These are phyloP conservation scores for Reticulitermes speratus DNA, from an alignment of 1,140 invertebrate genomes.

Conservation along the genomic window DNA sequence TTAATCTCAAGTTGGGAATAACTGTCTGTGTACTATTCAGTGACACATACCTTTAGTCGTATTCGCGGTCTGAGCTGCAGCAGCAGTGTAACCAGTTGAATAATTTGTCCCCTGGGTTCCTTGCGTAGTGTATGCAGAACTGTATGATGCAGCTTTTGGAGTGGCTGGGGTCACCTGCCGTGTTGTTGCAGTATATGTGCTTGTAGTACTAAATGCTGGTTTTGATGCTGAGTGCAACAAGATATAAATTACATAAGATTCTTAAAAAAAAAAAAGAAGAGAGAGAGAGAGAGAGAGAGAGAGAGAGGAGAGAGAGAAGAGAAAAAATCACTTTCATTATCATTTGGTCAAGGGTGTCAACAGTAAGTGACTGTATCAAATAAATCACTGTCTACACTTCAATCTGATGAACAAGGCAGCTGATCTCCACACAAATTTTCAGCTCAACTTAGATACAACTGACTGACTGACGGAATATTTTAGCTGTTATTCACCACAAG, in stretches of 20 bases:
- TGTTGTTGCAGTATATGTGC: constrained; percentile 61
- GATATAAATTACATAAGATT: constrained; percentile 16
- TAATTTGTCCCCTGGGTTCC: constrained; percentile 48
- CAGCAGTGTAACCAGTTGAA: constrained; percentile 52
- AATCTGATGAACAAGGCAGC: no score
- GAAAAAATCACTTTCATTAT: no score
- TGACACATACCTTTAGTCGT: constrained; percentile 46
- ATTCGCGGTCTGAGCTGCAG: constrained; percentile 58
- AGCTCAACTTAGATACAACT: no score
- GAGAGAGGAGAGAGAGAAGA: no score
- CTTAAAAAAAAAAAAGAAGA: background rate
- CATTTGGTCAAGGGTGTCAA: no score
- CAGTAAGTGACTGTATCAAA: no score
- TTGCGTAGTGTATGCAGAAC: constrained; percentile 44
- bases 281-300: no score
- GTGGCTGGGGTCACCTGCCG: constrained; percentile 56
- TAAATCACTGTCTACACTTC: no score
- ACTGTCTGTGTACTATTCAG: background rate
- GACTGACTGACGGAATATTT: no score
- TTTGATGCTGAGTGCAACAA: constrained; percentile 45
- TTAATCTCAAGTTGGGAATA: no score
- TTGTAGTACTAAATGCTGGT: constrained; percentile 64
- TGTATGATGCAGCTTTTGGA: constrained; percentile 40
- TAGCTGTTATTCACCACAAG: no score
- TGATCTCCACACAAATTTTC: no score